Conservation (phyloP, 2,888 invertebrate species). For the Clistopyga incitator region DNA sequence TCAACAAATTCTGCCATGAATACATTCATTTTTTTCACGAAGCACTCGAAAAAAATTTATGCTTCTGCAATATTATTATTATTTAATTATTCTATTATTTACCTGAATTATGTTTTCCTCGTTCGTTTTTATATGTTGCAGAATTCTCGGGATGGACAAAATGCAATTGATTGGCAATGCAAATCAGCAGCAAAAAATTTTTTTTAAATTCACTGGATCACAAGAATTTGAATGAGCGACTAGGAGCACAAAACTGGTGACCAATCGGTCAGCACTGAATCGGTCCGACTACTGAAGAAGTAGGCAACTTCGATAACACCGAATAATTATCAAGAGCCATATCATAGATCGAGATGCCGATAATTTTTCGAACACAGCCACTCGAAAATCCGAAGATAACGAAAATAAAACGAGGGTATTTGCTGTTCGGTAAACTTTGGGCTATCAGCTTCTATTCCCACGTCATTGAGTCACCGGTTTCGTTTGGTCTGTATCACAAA, state of each 20-base stretch:
- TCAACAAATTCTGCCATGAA: no score
- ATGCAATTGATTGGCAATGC: not conserved
- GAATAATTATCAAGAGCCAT: conserved; percentile 57
- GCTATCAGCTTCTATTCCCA: not conserved
- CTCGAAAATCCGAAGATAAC: conserved; percentile 27
- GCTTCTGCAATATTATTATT: not conserved
- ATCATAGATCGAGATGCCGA: conserved; percentile 40
- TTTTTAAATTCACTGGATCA: not conserved
- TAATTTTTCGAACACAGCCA: conserved; percentile 19
- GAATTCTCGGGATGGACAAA: not conserved
- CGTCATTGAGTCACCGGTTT: not conserved
- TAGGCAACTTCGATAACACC: conserved; percentile 36
- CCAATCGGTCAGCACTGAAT: conserved; percentile 6
- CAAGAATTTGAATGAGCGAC: not conserved
- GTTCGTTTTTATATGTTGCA: not conserved
- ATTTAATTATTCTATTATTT: not conserved
- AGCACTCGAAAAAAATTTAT: not conserved
- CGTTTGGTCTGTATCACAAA: not conserved
- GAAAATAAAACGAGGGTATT: conserved; percentile 5
- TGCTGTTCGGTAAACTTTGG: not conserved
- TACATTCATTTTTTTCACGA: no score
- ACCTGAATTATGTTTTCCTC: not conserved
- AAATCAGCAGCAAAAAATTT: not conserved
- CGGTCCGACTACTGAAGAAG: conserved; percentile 38
- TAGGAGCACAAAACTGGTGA: not conserved